phyloP scores from a whole-genome alignment of 2,888 invertebrate species.

The Eilema depressum region DNA sequence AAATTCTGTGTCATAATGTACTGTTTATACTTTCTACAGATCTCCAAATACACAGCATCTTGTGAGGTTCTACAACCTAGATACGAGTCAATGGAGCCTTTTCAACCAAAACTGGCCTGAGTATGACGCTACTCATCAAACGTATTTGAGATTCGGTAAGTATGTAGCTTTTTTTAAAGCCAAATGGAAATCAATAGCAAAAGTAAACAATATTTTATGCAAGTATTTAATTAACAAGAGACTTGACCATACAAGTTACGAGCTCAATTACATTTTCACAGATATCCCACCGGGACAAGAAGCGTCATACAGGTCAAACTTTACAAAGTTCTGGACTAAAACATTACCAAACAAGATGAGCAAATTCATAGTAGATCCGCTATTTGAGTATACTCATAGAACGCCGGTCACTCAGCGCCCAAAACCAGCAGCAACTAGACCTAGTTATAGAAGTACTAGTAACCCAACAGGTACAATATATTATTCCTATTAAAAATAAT shows the following conservation, averaged over 20 bases:
- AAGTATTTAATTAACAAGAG: too few species aligned
- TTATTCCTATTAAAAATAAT: not conserved
- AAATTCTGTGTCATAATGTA: not conserved
- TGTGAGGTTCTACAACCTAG: constrained; percentile 88
- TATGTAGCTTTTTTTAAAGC: not conserved
- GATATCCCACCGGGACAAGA: constrained; percentile 92
- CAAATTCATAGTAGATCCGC: constrained; percentile 78
- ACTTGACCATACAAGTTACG: not conserved
- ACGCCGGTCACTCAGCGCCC: constrained; percentile 54
- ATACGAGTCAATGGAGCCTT: constrained; percentile 89
- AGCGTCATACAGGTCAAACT: constrained; percentile 91
- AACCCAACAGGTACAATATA: constrained; percentile 36
- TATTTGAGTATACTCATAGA: constrained; percentile 70
- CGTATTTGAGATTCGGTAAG: constrained; percentile 92
- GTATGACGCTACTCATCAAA: constrained; percentile 91
- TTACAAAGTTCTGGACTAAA: constrained; percentile 95
- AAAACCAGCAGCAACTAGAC: constrained; percentile 59
- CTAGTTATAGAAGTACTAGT: constrained; percentile 68
- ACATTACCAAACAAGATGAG: constrained; percentile 91
- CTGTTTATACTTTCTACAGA: constrained; percentile 74
- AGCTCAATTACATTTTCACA: constrained; percentile 58
- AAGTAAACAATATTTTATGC: too few species aligned
- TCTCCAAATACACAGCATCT: constrained; percentile 92
- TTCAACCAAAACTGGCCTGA: constrained; percentile 94
- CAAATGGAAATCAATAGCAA: not conserved